Evolutionary conservation across 2,113 vertebrate species (phyloP).

Genomic region (Scomber scombrus): DNA sequence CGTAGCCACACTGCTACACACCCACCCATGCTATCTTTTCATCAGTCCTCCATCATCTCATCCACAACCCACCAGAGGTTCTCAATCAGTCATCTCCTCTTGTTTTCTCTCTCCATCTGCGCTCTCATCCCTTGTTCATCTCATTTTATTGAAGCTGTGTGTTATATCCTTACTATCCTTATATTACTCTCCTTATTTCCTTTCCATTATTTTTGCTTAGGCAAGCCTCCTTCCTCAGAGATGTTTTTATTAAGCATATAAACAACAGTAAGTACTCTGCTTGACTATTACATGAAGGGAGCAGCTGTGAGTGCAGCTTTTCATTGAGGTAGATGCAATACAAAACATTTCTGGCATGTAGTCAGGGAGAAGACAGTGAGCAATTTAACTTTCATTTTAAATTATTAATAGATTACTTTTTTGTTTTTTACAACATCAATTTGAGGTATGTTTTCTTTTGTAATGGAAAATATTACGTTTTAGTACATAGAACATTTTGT

Average conservation of each 20-base stretch:
- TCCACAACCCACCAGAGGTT: slow-evolving; percentile 63
- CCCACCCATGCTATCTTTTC: slow-evolving; percentile 47
- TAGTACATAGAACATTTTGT: background rate
- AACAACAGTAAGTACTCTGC: background rate
- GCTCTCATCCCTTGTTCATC: slow-evolving; percentile 31
- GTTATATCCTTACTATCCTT: slow-evolving; percentile 3
- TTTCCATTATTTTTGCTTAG: slow-evolving; percentile 8
- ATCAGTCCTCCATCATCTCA: slow-evolving; percentile 64
- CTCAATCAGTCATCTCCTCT: slow-evolving; percentile 41
- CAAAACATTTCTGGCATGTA: too few species aligned
- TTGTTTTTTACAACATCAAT: too few species aligned
- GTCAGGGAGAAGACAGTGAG: too few species aligned
- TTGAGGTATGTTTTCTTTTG: background rate
- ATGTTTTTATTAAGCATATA: slow-evolving; percentile 1
- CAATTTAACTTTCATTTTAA: too few species aligned
- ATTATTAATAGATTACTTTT: too few species aligned
- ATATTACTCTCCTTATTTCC: slow-evolving; percentile 1
- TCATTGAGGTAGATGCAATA: too few species aligned
- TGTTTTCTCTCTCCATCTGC: slow-evolving; percentile 28
- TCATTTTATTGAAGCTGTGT: slow-evolving; percentile 24
- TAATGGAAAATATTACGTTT: background rate
- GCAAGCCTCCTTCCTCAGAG: background rate
- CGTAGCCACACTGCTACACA: slow-evolving; percentile 12
- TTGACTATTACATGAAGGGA: background rate
- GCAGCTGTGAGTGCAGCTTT: background rate